Evolutionary conservation across 2,113 vertebrate genomes (phyloP), one percentile per base, ranked within the genome.

Genomic region (Motacilla alba): DNA sequence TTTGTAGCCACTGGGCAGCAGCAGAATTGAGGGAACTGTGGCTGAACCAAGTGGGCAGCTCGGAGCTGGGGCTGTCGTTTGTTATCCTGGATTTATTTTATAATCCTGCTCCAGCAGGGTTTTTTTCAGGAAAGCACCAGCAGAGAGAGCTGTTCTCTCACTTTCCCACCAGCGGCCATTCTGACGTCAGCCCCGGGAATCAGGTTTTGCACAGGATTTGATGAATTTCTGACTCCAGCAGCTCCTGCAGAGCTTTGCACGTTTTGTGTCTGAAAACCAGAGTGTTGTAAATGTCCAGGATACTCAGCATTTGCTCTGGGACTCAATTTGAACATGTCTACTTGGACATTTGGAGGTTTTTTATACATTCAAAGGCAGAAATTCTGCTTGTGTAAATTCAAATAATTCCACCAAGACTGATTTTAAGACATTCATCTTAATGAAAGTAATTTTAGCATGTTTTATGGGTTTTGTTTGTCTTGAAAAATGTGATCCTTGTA

Each of bases 141-240:
- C 85, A 98, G 98, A 97, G 98, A 97, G 97, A 82, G 95, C 85
- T 95, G 72, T 90, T 91, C 93, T 94, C 96, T 90, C 94, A 94
- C 91, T 95, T 96, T 96, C 74, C 44, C 58, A 10, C 53, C 49
- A 3, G 50, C 39, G 14, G 8, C 63, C 13, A 2, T 12, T 52
- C 49, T 41, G n/a, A 41, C 44, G 18, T 31, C 46, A 7, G 23
- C 52, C 19, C 35, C 12, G 72, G 53, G 83, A 90, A 58, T 66
- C 19, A 11, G 5, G 30, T 67, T 89, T 41, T 11, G 21, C 60
- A 0, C 10, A 35, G 10, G 80, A 60, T 79, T 43, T 64, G 76
- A 39, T 44, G 31, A 24, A 15, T 81, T 53, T 56, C 30, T 9
- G 44, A 11, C 73, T 50, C 67, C 68, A 26, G 33, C 47, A 30